These are phyloP conservation scores for Protosalanx chinensis DNA, from an alignment of 2,797 vertebrate species.

Conservation along the genomic window DNA sequence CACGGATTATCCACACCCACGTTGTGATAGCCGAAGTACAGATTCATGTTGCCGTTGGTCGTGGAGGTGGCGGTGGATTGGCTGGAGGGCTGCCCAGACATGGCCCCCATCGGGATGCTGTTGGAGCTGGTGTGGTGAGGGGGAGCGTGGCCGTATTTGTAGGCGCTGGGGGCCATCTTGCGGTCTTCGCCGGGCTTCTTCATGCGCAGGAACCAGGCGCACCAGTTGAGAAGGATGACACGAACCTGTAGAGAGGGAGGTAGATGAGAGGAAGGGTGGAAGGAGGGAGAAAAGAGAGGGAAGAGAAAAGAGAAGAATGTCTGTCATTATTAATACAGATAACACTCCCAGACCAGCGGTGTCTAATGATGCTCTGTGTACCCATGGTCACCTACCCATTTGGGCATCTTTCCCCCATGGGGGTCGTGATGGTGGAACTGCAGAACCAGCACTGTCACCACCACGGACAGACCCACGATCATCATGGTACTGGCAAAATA, in stretches of 20 bases:
- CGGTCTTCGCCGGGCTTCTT: constrained; percentile 83
- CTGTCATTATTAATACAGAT: too few species aligned
- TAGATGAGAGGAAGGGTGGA: background rate
- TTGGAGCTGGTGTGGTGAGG: constrained; percentile 72
- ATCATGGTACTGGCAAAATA: constrained; percentile 94
- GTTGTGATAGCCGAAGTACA: constrained; percentile 77
- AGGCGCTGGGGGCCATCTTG: constrained; percentile 42
- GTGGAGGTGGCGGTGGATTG: constrained; percentile 60
- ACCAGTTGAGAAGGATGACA: constrained; percentile 86
- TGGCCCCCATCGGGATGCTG: constrained; percentile 77
- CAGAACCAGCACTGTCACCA: constrained; percentile 88
- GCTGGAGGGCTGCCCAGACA: constrained; percentile 71
- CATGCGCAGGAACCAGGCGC: constrained; percentile 91
- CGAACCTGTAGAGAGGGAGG: constrained; percentile 68
- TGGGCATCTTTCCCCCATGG: constrained; percentile 89
- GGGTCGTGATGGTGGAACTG: constrained; percentile 92
- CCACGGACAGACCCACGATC: constrained; percentile 88
- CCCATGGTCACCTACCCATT: constrained; percentile 76
- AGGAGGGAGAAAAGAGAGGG: background rate
- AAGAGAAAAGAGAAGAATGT: background rate
- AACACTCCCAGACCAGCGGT: too few species aligned
- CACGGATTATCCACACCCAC: constrained; percentile 71
- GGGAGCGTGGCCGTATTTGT: constrained; percentile 67
- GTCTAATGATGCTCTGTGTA: background rate
- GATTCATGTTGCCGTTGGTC: constrained; percentile 78